These are phyloP conservation scores for Harlomillsia oculata DNA, from an alignment of 1,140 invertebrate genomes.

Conservation along the genomic window DNA sequence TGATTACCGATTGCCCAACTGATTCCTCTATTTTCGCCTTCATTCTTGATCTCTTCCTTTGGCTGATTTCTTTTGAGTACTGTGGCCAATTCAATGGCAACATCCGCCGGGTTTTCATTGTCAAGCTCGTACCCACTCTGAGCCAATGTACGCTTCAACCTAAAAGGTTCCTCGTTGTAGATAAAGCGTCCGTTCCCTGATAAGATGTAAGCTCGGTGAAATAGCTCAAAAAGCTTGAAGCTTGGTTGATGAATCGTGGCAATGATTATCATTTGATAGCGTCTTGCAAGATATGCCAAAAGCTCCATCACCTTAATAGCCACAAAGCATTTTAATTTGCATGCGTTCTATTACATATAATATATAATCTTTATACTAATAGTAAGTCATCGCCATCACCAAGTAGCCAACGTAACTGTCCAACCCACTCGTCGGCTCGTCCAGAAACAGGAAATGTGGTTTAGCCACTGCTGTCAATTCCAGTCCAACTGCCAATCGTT, in stretches of 20 bases:
- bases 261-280: not conserved
- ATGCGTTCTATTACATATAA: no score
- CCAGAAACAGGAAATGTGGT: constrained; percentile 14
- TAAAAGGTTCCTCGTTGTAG: not conserved
- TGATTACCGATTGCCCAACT: not conserved
- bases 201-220: constrained; percentile 1
- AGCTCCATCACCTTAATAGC: not conserved
- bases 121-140: no score
- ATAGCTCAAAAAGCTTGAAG: constrained; percentile 3
- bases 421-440: constrained; percentile 15
- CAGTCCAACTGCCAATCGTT: constrained; percentile 14
- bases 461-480: constrained; percentile 6
- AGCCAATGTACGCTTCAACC: no score
- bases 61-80: not conserved
- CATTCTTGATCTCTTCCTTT: no score
- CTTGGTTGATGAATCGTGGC: constrained; percentile 17
- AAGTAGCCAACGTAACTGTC: constrained; percentile 10
- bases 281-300: not conserved
- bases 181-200: constrained; percentile 1
- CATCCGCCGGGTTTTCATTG: constrained; percentile 1
- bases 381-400: no score
- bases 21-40: no score
- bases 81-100: constrained; percentile 1
- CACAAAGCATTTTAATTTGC: not conserved
- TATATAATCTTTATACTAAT: no score